Evolutionary conservation across 2,888 invertebrate genomes (phyloP), one percentile per base, ranked within the genome.

Genomic region (Drosophila kokeensis): DNA sequence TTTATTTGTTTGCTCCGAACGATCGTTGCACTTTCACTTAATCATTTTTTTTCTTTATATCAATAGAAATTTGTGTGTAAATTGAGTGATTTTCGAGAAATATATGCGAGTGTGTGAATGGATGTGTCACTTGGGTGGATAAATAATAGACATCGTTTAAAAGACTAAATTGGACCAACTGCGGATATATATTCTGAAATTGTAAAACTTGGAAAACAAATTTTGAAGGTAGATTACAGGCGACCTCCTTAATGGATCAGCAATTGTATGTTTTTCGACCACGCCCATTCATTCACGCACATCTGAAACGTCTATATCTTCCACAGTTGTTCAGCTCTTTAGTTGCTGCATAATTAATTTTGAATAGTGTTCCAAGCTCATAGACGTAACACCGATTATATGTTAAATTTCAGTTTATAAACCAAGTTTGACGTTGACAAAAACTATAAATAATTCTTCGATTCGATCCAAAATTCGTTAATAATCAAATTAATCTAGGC

Each of bases 41-140:
- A 69, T 77, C 73, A 77, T 77, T 58, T 30, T 30, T 30, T 10
- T 30, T 30, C 49, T 66, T 59, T 73, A 60, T 57, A 79, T 66
- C 73, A 79, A 79, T 74, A 79, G 69, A 73, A 76, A 80, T 88
- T 83, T 69, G 73, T 76, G 59, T 70, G 72, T 80, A 52, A 64
- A 67, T 77, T 63, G 34, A 27, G 29, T 38, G 38, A 67, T 58
- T 61, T 78, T 34, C 50, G 45, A 42, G 55, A 57, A 76, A 64
- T 69, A 24, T 7, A 38, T 34, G 7, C 30, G 27, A 49, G 10
- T 50, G n/a, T 21, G 38, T 38, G 18, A 21, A 13, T 30, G 10
- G 21, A 18, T 6, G 30, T n/a, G 21, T 5, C 24, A 45, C 24
- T 24, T 45, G 4, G 8, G 11, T 5, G 21, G 5, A 11, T 42